Evolutionary conservation across 1,140 invertebrate species (phyloP).

Genomic region (Octopus bimaculoides): DNA sequence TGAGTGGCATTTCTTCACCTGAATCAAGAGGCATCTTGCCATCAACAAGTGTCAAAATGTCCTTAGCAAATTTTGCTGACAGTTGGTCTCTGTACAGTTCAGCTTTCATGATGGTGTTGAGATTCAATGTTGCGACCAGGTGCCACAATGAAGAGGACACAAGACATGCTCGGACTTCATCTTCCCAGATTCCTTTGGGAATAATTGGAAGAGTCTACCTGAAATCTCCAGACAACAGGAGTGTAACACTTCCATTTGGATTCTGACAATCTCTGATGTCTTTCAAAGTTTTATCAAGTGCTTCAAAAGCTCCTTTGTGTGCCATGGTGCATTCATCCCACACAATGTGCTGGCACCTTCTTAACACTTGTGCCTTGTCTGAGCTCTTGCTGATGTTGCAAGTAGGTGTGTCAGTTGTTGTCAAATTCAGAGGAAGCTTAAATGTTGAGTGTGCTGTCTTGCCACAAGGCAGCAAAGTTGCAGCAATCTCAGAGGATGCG

Average conservation of each 20-base stretch:
- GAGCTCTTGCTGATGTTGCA: background rate
- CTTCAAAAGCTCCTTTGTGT: background rate
- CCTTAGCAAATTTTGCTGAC: no score
- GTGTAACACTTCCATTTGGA: background rate
- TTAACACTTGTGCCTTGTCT: background rate
- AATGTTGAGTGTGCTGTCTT: background rate
- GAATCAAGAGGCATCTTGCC: no score
- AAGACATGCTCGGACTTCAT: no score
- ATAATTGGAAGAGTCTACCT: no score
- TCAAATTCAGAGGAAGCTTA: background rate
- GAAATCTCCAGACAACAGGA: background rate
- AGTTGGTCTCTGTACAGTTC: no score
- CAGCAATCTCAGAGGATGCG: background rate
- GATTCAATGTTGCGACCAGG: no score
- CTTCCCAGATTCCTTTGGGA: no score
- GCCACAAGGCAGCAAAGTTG: background rate
- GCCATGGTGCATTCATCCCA: background rate
- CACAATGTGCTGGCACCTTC: background rate
- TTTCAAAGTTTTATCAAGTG: background rate
- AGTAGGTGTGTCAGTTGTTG: background rate
- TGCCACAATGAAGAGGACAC: no score
- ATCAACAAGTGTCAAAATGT: no score
- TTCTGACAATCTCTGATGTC: background rate
- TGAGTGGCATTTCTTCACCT: no score
- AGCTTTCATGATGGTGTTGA: no score